phyloP scores from a whole-genome alignment of 2,888 invertebrate species.

The Rambutsinella grinnellia region DNA sequence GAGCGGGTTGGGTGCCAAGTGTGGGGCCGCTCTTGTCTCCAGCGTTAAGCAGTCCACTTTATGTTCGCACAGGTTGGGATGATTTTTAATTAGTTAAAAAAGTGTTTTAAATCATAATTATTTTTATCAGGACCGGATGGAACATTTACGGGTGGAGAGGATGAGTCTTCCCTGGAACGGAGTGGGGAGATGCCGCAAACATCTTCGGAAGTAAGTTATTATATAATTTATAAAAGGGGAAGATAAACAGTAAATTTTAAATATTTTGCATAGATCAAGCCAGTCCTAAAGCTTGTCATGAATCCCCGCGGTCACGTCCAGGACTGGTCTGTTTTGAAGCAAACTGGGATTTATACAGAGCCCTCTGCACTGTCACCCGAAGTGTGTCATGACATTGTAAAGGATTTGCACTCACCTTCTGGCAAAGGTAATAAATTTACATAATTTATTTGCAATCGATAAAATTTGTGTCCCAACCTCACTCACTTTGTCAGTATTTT shows the following conservation, averaged over 20 bases:
- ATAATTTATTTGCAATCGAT: neutral
- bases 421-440: constrained; percentile 76
- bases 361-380: constrained; percentile 79
- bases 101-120: constrained; percentile 10
- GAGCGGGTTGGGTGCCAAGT: constrained; percentile 68
- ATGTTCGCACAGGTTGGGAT: constrained; percentile 53
- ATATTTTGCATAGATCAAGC: constrained; percentile 63
- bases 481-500: neutral
- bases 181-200: constrained; percentile 58
- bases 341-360: constrained; percentile 77
- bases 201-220: constrained; percentile 44
- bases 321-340: constrained; percentile 77
- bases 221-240: too few species aligned
- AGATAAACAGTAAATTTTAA: constrained; percentile 9
- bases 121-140: constrained; percentile 64
- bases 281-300: constrained; percentile 79
- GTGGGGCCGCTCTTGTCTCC: constrained; percentile 64
- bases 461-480: neutral
- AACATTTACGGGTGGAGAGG: constrained; percentile 65
- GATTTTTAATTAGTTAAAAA: neutral
- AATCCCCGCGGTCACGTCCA: constrained; percentile 82
- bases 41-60: constrained; percentile 48
- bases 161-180: constrained; percentile 63
- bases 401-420: constrained; percentile 82
- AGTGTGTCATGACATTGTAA: constrained; percentile 82